Evolutionary conservation across 35 echinoderm and acorn worm species (phyloP).

Genomic region (Diadema setosum): DNA sequence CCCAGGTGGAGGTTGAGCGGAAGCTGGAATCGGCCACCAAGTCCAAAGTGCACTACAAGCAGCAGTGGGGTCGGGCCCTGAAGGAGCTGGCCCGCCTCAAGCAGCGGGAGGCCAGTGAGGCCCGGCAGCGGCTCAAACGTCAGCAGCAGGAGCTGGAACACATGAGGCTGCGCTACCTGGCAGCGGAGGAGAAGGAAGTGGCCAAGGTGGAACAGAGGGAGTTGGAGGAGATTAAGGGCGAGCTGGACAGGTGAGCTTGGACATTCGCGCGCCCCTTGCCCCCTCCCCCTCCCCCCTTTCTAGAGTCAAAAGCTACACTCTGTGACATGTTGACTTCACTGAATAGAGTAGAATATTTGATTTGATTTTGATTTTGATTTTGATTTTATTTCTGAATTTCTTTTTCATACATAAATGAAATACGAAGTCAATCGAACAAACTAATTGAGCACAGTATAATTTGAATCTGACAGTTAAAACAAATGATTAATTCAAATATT

Average conservation of each 20-base stretch:
- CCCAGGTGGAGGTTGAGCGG: constrained; percentile 87
- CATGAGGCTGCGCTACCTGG: constrained; percentile 92
- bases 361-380: too few relatives aligned
- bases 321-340: too few relatives aligned
- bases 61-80: constrained; percentile 94
- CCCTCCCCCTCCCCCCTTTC: too few relatives aligned
- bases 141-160: constrained; percentile 98
- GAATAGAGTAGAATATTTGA: too few relatives aligned
- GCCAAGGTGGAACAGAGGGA: constrained; percentile 72
- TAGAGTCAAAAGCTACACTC: too few relatives aligned
- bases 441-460: too few relatives aligned
- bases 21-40: constrained; percentile 89
- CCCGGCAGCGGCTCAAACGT: constrained; percentile 61
- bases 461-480: too few relatives aligned
- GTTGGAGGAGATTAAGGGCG: constrained; percentile 92
- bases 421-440: too few relatives aligned
- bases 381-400: too few relatives aligned
- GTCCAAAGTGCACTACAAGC: constrained; percentile 97
- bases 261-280: too few relatives aligned
- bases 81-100: constrained; percentile 90
- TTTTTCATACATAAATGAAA: too few relatives aligned
- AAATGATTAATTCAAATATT: too few relatives aligned
- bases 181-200: constrained; percentile 94
- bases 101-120: constrained; percentile 79
- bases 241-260: constrained; percentile 64